These are phyloP conservation scores for Lathamus discolor DNA, from an alignment of 2,113 vertebrate species.

Conservation along the genomic window DNA sequence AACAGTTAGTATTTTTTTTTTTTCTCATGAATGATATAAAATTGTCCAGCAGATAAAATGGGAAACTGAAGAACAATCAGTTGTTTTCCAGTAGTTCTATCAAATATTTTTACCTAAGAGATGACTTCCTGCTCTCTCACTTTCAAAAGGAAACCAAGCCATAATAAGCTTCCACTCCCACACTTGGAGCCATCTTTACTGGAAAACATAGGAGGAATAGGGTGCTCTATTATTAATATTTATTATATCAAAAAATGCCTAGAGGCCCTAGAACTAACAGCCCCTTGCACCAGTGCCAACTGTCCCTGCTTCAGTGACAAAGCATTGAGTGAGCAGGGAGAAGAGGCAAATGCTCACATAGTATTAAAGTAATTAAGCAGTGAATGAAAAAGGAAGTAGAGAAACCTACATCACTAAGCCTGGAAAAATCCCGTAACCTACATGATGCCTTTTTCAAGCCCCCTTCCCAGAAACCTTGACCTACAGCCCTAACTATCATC, in stretches of 20 bases:
- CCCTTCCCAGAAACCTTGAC: not conserved
- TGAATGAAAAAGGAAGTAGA: not conserved
- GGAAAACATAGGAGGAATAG: not conserved
- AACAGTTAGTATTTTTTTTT: not conserved
- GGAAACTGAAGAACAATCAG: not conserved
- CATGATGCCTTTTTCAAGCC: not conserved
- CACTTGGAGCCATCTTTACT: not conserved
- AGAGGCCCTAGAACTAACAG: not conserved
- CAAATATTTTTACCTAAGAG: not conserved
- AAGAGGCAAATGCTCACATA: not conserved
- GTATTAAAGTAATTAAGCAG: not conserved
- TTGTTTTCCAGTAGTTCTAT: not conserved
- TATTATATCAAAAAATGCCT: not conserved
- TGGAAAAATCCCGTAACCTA: not conserved
- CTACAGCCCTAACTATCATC: not conserved
- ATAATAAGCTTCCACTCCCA: not conserved
- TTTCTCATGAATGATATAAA: not conserved
- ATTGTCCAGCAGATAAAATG: not conserved
- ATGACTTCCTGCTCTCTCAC: not conserved
- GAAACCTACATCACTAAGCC: not conserved
- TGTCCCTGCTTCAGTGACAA: not conserved
- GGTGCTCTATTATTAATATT: not conserved
- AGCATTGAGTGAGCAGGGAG: not conserved
- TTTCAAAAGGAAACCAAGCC: not conserved
- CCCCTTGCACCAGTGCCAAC: not conserved